Percentiles rank a stretch among this genome's conserved stretches.
Evolutionary conservation across 2,113 vertebrate genomes (phyloP).

Genomic region (Hyperopisus bebe): DNA sequence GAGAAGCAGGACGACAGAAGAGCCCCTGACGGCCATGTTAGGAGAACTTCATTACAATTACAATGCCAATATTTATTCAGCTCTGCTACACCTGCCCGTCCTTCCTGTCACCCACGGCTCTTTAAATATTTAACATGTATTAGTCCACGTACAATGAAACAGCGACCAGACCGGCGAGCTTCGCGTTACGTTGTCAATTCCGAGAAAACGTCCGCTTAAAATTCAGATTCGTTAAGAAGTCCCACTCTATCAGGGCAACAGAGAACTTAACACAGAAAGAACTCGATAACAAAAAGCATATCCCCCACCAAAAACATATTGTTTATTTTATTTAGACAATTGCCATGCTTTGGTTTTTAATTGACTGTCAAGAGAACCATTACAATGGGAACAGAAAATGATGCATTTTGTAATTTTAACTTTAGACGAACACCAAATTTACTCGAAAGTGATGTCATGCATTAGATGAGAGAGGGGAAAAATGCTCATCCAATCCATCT

Average conservation of each 20-base stretch:
- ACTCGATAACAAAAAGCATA: not conserved
- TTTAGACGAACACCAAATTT: not conserved
- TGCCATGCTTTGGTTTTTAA: not conserved
- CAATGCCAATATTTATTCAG: conserved; percentile 24
- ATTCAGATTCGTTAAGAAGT: not conserved
- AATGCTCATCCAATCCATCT: not conserved
- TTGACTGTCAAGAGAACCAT: conserved; percentile 7
- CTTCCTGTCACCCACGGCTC: not conserved
- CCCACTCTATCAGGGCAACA: not conserved
- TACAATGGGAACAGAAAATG: not conserved
- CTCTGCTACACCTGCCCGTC: conserved; percentile 10
- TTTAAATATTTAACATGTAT: conserved; percentile 26
- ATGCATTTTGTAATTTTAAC: not conserved
- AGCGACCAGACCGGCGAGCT: not conserved
- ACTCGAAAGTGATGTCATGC: conserved; percentile 2
- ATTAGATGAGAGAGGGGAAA: not conserved
- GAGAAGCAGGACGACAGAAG: not conserved
- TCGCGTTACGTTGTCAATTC: not conserved
- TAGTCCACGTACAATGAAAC: conserved; percentile 4
- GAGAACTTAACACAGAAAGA: not conserved
- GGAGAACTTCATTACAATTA: conserved; percentile 24
- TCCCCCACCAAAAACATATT: not conserved
- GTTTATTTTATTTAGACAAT: not conserved
- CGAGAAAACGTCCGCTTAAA: not conserved
- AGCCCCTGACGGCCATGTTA: conserved; percentile 6